Conservation (phyloP, 2,113 vertebrate genomes). For the Otis tarda region DNA sequence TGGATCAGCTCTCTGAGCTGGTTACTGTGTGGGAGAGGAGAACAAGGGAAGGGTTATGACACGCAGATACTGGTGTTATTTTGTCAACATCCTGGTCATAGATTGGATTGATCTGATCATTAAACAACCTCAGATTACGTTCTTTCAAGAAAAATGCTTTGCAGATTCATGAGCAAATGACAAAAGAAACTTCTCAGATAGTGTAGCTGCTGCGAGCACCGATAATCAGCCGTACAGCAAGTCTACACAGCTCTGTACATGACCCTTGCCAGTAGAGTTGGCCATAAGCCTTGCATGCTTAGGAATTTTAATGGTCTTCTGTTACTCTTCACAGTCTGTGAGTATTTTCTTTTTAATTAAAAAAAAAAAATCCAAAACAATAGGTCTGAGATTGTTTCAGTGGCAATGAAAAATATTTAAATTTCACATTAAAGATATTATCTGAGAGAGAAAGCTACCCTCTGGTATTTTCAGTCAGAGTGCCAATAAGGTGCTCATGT, state of each 20-base stretch:
- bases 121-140: not conserved
- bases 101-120: not conserved
- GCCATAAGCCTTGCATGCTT: not conserved
- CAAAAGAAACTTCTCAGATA: not conserved
- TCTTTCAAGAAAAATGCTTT: not conserved
- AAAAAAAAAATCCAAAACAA: not conserved
- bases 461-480: constrained; percentile 17
- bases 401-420: not conserved
- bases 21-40: not conserved
- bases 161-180: not conserved
- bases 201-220: not conserved
- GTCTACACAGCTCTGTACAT: not conserved
- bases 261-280: not conserved
- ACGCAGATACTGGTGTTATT: not conserved
- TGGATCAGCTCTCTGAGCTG: not conserved
- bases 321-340: not conserved
- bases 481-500: not conserved
- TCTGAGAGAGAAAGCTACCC: not conserved
- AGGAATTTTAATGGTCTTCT: not conserved
- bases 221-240: not conserved
- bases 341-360: not conserved
- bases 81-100: not conserved
- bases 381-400: not conserved
- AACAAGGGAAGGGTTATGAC: not conserved
- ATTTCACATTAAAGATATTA: not conserved